These are phyloP conservation scores for Zaprionus lachaisei DNA, from an alignment of 1,140 invertebrate genomes.

Conservation along the genomic window DNA sequence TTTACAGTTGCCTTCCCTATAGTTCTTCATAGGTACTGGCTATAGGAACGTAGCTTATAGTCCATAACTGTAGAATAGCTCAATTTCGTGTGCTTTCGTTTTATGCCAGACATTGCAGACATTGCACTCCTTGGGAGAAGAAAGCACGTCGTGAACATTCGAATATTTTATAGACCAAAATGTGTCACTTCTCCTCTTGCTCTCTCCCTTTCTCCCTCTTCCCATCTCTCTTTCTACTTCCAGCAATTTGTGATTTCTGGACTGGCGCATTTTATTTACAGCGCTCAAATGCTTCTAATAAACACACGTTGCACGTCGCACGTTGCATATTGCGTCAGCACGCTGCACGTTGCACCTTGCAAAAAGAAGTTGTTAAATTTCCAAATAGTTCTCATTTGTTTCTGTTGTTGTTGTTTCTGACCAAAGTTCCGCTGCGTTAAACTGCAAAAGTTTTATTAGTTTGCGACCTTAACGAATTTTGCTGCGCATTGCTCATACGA, in stretches of 20 bases:
- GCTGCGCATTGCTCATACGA: conserved; percentile 66
- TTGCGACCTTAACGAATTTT: conserved; percentile 59
- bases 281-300: conserved; percentile 78
- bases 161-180: conserved; percentile 74
- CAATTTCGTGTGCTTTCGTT: not conserved
- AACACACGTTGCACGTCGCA: conserved; percentile 71
- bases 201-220: not conserved
- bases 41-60: not conserved
- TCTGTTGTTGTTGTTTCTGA: conserved; percentile 41
- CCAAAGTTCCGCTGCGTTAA: conserved; percentile 74
- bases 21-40: not conserved
- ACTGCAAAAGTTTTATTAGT: conserved; percentile 70
- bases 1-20: not conserved
- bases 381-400: conserved; percentile 43
- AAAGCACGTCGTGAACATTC: conserved; percentile 65
- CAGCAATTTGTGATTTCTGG: conserved; percentile 16
- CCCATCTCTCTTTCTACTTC: not conserved
- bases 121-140: conserved; percentile 22
- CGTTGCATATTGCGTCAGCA: conserved; percentile 46
- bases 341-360: conserved; percentile 37
- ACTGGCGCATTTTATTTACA: conserved; percentile 69
- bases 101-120: conserved; percentile 4
- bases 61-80: conserved; percentile 7
- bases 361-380: conserved; percentile 65
- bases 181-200: conserved; percentile 49